These are phyloP conservation scores for Adrianichthys oophorus DNA, from an alignment of 2,797 vertebrate species.

Conservation along the genomic window DNA sequence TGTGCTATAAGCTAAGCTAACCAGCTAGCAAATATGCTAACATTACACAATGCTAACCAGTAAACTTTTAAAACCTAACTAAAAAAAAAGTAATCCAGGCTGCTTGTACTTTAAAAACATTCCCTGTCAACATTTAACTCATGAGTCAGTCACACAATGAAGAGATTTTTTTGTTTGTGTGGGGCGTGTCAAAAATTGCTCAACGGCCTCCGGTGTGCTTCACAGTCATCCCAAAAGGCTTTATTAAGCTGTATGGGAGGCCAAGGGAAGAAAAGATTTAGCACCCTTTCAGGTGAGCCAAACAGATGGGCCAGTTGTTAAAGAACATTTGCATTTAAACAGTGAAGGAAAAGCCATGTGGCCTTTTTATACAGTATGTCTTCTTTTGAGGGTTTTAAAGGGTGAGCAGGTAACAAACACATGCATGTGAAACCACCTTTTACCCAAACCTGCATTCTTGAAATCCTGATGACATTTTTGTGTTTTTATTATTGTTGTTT, in stretches of 20 bases:
- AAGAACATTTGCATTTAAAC: slow-evolving; percentile 51
- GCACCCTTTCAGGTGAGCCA: slow-evolving; percentile 58
- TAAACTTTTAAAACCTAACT: not conserved
- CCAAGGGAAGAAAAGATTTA: slow-evolving; percentile 27
- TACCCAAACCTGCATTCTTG: slow-evolving; percentile 80
- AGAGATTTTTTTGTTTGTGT: too few species aligned
- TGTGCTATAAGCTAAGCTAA: slow-evolving; percentile 17
- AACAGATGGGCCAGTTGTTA: slow-evolving; percentile 51
- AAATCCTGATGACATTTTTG: slow-evolving; percentile 64
- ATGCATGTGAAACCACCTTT: slow-evolving; percentile 70
- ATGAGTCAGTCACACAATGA: not conserved
- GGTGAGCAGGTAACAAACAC: slow-evolving; percentile 56
- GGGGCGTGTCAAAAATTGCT: too few species aligned
- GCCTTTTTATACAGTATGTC: slow-evolving; percentile 73
- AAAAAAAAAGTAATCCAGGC: not conserved
- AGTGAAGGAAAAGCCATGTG: slow-evolving; percentile 77
- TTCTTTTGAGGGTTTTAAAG: slow-evolving; percentile 60
- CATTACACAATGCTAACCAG: not conserved
- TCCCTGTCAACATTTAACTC: not conserved
- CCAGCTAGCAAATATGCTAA: not conserved
- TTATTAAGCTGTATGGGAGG: slow-evolving; percentile 12
- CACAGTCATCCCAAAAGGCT: slow-evolving; percentile 15
- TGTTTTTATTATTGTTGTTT: slow-evolving; percentile 54
- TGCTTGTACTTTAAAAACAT: not conserved
- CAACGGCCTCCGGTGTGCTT: slow-evolving; percentile 1